Evolutionary conservation across 1,140 invertebrate genomes (phyloP).

Genomic region (Carposina sasakii): DNA sequence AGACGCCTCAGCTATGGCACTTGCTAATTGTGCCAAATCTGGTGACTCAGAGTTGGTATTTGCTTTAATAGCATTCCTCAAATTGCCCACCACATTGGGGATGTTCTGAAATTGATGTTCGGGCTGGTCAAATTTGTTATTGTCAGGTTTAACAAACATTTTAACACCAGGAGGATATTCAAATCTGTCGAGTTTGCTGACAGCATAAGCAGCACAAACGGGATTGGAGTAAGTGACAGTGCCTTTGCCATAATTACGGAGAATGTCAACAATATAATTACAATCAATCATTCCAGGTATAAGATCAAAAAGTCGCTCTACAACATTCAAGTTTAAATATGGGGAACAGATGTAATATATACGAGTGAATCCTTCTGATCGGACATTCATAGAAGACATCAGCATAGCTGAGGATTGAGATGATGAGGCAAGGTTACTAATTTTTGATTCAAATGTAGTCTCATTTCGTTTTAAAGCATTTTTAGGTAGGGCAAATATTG

Average conservation of each 20-base stretch:
- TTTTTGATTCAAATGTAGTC: slow-evolving; percentile 42
- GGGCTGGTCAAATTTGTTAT: slow-evolving; percentile 27
- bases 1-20: slow-evolving; percentile 54
- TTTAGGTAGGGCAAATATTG: slow-evolving; percentile 92
- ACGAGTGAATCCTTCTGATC: slow-evolving; percentile 33
- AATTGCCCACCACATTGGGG: slow-evolving; percentile 34
- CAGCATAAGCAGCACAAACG: slow-evolving; percentile 47
- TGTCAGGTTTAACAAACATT: slow-evolving; percentile 43
- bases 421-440: slow-evolving; percentile 31
- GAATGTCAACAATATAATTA: slow-evolving; percentile 37
- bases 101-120: slow-evolving; percentile 35
- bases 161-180: slow-evolving; percentile 49
- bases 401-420: slow-evolving; percentile 30
- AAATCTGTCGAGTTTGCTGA: slow-evolving; percentile 49
- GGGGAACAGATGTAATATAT: slow-evolving; percentile 47
- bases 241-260: slow-evolving; percentile 40
- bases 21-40: slow-evolving; percentile 46
- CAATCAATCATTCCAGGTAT: slow-evolving; percentile 44
- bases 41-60: slow-evolving; percentile 31
- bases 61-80: slow-evolving; percentile 39
- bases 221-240: slow-evolving; percentile 45
- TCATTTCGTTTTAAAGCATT: slow-evolving; percentile 25
- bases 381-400: slow-evolving; percentile 41
- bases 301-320: slow-evolving; percentile 45
- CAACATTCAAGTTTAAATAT: slow-evolving; percentile 33